Evolutionary conservation across 2,888 invertebrate species (phyloP), one percentile per base, ranked within the genome.

Genomic region (Coronaproctus castanopsis): DNA sequence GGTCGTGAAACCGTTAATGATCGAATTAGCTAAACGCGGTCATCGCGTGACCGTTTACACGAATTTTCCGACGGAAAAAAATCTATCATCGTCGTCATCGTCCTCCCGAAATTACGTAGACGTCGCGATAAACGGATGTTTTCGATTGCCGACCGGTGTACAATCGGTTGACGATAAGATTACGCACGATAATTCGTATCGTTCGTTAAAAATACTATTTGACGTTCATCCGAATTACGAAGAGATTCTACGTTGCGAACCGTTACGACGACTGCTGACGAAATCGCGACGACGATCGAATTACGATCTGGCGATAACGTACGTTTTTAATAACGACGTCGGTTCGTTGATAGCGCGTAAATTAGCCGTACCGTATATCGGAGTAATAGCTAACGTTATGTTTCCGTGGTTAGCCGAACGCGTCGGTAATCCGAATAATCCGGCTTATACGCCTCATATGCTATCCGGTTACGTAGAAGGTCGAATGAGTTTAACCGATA

Each of bases 1-100:
- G 2, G 61, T 65, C 10, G 63, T 62, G 58, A 52, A 55, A 14
- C 52, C 66, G 5, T 59, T 66, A 54, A 57, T 63, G 24, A 54
- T 56, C 20, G 64, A 57, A 20, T 57, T 67, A 18, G 66, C 65
- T 19, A 56, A 60, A 8, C 58, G 63, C 20, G 67, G 67, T 14
- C 67, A 67, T 55, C 54, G 65, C 3, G 62, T 67, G 20, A 65
- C 62, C 10, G 53, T 57, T 21, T 57, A 24, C 53, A 36, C 21
- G 18, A 52, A 52, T 2, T 57, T 57, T 24, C 52, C 56, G 24
- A 10, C 54, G 57, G 3, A 22, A 54, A 14, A 10, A 23, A n/a
- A n/a, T n/a, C n/a, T 5, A 57, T 60, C 14, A 49, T 22, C 3
- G 60, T 57, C 53, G 54, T 60, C 22, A 49, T 14, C 49, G 3